Evolutionary conservation across 2,888 invertebrate genomes (phyloP), one percentile per base, ranked within the genome.

Genomic region (Pristionchus arcanus): DNA sequence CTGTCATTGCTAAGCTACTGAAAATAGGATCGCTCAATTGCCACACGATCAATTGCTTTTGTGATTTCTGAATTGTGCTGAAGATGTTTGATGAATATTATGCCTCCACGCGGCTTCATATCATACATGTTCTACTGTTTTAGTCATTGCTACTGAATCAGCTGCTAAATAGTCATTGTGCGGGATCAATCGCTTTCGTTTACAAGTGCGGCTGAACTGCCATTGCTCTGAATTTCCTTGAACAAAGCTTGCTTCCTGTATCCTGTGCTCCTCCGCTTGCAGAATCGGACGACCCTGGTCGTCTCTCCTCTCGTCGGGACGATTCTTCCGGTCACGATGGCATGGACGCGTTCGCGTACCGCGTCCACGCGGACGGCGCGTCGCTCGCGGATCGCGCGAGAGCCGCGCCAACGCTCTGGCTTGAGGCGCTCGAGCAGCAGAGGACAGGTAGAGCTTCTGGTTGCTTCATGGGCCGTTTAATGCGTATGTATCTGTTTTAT

Each of bases 321-420:
- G 84, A 85, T 21, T 85, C 84, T 9, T 55, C 59, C 0, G 34
- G 59, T 1, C 84, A 55, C 59, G 84, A 59, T 34, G 59, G 49
- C 55, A 19, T 88, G 31, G 88, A 88, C 77, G 88, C 74, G 53
- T 88, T 88, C 74, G 77, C 53, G 5, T 88, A 88, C 55, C 88
- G 88, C 34, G 68, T 88, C 16, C 31, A 16, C 25, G 87, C 55
- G 34, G 68, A n/a, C 21, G 55, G 42, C n/a, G 71, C 53, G 19
- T 68, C 87, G 28, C 16, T 37, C 25, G 63, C 59, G 59, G 59
- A 85, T 19, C 2, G 85, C 1, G 55, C 88, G 34, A 25, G 74
- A 2, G 74, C 88, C 55, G 74, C 88, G n/a, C 74, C 88, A 13
- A 74, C 55, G 49, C 59, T 88, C 11, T 88, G 74, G 88, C 55